Percentiles rank a stretch among this genome's conserved stretches.
These are phyloP conservation scores for Tychaedon coryphoeus DNA, from an alignment of 2,113 vertebrate genomes.

Conservation along the genomic window DNA sequence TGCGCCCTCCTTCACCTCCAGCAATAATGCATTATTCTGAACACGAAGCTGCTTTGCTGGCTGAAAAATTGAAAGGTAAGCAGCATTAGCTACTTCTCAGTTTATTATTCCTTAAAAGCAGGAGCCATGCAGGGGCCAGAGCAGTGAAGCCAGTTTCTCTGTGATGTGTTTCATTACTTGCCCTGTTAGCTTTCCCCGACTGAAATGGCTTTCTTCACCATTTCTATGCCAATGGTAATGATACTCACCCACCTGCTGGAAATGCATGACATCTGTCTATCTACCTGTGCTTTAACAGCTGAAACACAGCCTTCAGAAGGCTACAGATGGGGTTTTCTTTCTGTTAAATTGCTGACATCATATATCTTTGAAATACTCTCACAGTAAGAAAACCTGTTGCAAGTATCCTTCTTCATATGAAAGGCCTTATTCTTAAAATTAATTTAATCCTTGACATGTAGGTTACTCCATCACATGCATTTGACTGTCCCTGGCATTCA, in stretches of 20 bases:
- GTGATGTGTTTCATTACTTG: not conserved
- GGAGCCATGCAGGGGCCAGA: not conserved
- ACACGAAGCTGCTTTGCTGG: conserved; percentile 84
- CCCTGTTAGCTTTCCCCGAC: not conserved
- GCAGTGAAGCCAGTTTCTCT: not conserved
- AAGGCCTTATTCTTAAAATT: not conserved
- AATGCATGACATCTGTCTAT: not conserved
- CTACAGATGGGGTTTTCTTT: accelerated
- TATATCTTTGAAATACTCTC: not conserved
- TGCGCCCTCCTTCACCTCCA: conserved; percentile 84
- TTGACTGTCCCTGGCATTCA: not conserved
- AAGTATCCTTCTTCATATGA: not conserved
- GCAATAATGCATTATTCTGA: conserved; percentile 90
- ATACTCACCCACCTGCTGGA: not conserved
- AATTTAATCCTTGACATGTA: not conserved
- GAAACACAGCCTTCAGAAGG: not conserved
- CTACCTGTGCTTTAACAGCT: not conserved
- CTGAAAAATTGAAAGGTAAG: conserved; percentile 93
- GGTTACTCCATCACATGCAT: not conserved
- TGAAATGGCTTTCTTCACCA: not conserved
- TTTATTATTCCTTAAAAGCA: not conserved
- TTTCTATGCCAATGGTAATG: not conserved
- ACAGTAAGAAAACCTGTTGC: not conserved
- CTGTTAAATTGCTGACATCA: not conserved
- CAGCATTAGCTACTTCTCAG: not conserved